phyloP scores from a whole-genome alignment of 2,113 vertebrate species.

The Empidonax traillii region DNA sequence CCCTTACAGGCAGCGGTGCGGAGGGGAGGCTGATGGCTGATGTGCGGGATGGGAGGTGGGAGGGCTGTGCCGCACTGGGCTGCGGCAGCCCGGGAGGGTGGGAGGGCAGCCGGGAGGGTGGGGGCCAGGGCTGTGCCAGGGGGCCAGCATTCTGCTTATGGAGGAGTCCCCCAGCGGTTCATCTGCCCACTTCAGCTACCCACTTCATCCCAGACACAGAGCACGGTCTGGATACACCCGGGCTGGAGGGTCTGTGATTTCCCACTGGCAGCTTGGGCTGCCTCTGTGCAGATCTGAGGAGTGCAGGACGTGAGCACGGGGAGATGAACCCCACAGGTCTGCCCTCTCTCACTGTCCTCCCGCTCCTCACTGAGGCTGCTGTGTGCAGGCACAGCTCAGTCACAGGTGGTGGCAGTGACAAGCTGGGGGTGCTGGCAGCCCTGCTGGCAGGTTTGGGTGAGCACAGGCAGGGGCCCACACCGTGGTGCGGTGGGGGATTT shows the following conservation, averaged over 20 bases:
- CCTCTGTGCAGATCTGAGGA: neutral
- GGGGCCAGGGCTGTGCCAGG: accelerated
- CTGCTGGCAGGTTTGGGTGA: neutral
- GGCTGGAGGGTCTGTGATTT: accelerated
- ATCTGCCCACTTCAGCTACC: neutral
- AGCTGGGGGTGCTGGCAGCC: neutral
- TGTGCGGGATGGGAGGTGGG: neutral
- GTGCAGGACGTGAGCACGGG: accelerated
- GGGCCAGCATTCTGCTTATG: neutral
- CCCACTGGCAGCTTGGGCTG: neutral
- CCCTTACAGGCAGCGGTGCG: neutral
- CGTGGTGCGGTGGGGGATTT: accelerated
- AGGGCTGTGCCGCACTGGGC: neutral
- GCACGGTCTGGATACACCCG: neutral
- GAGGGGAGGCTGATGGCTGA: conserved; percentile 43
- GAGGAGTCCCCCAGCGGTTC: accelerated
- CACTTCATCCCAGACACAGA: neutral
- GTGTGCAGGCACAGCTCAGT: accelerated
- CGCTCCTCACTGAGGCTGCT: accelerated
- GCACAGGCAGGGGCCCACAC: neutral
- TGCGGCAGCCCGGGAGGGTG: neutral
- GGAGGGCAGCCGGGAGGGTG: neutral
- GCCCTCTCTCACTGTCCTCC: neutral
- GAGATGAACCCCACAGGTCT: neutral
- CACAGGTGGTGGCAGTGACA: neutral